phyloP scores from a whole-genome alignment of 1,140 invertebrate genomes.

The Drosophila punjabiensis region DNA sequence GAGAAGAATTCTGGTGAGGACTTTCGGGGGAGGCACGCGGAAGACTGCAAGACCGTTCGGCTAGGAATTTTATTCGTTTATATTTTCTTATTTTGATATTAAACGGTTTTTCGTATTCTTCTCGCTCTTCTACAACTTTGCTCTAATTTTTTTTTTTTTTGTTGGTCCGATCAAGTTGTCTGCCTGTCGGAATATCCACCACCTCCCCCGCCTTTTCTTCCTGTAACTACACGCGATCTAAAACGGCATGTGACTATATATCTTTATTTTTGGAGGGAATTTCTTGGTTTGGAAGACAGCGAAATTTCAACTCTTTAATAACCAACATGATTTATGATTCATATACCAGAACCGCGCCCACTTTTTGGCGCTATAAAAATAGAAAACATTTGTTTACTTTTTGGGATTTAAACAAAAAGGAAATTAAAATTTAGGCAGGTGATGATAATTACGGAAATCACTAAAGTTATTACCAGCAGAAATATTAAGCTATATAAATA shows the following conservation, averaged over 20 bases:
- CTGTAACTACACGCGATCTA: conserved; percentile 58
- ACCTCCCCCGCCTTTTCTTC: conserved; percentile 5
- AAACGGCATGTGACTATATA: conserved; percentile 53
- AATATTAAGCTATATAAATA: not conserved
- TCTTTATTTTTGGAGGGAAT: conserved; percentile 6
- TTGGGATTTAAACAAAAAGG: not conserved
- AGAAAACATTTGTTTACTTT: conserved; percentile 33
- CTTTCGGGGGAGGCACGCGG: conserved; percentile 17
- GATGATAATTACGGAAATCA: not conserved
- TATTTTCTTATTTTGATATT: conserved; percentile 69
- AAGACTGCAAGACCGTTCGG: conserved; percentile 43
- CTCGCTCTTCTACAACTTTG: conserved; percentile 20
- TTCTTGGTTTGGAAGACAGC: not conserved
- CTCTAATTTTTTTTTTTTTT: conserved; percentile 16
- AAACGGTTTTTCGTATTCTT: conserved; percentile 56
- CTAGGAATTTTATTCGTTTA: conserved; percentile 75
- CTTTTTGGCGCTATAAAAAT: conserved; percentile 15
- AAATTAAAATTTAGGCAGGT: not conserved
- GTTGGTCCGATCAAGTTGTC: conserved; percentile 69
- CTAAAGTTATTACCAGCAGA: not conserved
- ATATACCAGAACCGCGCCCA: conserved; percentile 21
- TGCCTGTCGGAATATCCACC: conserved; percentile 13
- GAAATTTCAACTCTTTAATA: conserved; percentile 36
- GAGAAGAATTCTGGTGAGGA: conserved; percentile 13
- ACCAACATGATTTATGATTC: conserved; percentile 62